Conservation (phyloP, 2,113 vertebrate species). For the Mustelus asterias region DNA sequence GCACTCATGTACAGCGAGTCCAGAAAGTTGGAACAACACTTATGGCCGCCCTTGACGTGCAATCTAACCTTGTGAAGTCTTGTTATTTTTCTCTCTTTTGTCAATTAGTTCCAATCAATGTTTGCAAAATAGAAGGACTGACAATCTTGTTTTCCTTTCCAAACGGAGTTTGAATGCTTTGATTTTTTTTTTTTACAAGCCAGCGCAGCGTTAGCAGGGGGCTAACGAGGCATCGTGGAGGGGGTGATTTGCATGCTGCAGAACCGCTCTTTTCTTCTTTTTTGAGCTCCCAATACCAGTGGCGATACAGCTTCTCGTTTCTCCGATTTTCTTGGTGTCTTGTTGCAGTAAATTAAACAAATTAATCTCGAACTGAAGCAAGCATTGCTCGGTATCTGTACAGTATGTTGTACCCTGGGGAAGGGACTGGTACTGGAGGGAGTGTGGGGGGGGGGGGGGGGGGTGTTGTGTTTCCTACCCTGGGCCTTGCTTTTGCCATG, state of each 20-base stretch:
- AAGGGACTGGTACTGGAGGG: not conserved
- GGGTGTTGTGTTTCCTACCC: not conserved
- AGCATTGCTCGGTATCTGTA: not conserved
- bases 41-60: not conserved
- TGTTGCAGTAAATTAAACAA: not conserved
- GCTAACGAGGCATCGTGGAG: not conserved
- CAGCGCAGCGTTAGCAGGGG: not conserved
- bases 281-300: slow-evolving; percentile 1
- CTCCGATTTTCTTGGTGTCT: not conserved
- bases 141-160: not conserved
- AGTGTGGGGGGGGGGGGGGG: too few relatives aligned
- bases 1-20: not conserved
- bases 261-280: not conserved
- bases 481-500: not conserved
- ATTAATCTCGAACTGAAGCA: not conserved
- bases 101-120: not conserved
- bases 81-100: not conserved
- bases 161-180: not conserved
- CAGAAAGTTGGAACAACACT: not conserved
- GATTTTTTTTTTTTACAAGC: not conserved
- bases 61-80: not conserved
- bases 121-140: not conserved
- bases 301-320: not conserved
- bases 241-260: slow-evolving; percentile 12
- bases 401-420: not conserved